phyloP scores from a whole-genome alignment of 2,888 invertebrate species.

The Cerastoderma edule region DNA sequence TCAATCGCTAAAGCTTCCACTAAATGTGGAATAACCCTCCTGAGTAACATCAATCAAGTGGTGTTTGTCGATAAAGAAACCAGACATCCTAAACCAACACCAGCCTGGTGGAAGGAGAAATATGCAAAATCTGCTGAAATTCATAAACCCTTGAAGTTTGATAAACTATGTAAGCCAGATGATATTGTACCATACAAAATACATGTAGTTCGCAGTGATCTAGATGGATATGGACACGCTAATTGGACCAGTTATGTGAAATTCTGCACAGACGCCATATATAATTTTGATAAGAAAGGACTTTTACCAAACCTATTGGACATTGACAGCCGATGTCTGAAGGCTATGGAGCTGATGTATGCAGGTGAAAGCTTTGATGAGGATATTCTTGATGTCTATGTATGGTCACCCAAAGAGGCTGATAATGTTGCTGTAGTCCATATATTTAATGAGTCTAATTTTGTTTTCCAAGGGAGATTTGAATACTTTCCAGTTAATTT shows the following conservation, averaged over 20 bases:
- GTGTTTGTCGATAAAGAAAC: conserved; percentile 74
- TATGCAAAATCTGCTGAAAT: conserved; percentile 60
- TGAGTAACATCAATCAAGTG: conserved; percentile 70
- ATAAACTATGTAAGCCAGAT: conserved; percentile 61
- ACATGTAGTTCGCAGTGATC: conserved; percentile 69
- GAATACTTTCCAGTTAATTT: conserved; percentile 31
- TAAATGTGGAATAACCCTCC: conserved; percentile 43
- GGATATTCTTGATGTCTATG: conserved; percentile 67
- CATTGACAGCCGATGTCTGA: conserved; percentile 64
- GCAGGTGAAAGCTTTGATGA: conserved; percentile 76
- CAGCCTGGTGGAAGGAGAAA: conserved; percentile 79
- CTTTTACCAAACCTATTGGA: conserved; percentile 45
- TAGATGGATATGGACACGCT: conserved; percentile 71
- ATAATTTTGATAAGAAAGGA: conserved; percentile 60
- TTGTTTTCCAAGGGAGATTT: conserved; percentile 60
- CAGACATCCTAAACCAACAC: conserved; percentile 72
- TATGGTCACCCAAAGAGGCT: conserved; percentile 67
- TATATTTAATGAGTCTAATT: conserved; percentile 52
- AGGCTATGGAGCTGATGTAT: conserved; percentile 71
- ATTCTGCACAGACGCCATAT: conserved; percentile 67
- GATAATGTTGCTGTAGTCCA: conserved; percentile 44
- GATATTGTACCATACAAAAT: conserved; percentile 45
- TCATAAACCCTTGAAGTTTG: conserved; percentile 63
- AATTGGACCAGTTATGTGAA: conserved; percentile 71
- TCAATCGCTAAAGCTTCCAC: conserved; percentile 55